Evolutionary conservation across 2,888 invertebrate genomes (phyloP).

Genomic region (Cephus rjabovi): DNA sequence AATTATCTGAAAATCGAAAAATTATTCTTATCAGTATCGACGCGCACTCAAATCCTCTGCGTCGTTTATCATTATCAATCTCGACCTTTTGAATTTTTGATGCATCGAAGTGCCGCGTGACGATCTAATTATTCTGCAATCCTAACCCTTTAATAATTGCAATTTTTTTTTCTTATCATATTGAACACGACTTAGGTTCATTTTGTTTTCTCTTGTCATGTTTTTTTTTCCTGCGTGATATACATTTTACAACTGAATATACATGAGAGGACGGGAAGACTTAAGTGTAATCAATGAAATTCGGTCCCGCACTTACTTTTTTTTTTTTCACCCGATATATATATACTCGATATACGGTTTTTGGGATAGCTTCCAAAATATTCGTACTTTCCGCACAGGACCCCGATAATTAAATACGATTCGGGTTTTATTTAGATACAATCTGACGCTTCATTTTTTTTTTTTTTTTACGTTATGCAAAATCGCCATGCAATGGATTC

Average conservation of each 20-base stretch:
- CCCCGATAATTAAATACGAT: no score
- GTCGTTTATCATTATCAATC: not conserved
- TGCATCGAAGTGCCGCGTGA: not conserved
- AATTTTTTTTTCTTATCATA: not conserved
- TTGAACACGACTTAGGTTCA: not conserved
- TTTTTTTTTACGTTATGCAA: not conserved
- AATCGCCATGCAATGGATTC: not conserved
- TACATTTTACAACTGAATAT: not conserved
- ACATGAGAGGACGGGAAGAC: not conserved
- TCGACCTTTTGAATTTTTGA: not conserved
- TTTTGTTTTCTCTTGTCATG: not conserved
- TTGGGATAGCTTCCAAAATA: not conserved
- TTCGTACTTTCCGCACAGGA: no score
- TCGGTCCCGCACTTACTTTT: not conserved
- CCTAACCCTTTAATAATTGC: not conserved
- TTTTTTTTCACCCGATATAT: not conserved
- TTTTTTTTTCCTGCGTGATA: not conserved
- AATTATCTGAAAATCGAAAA: not conserved
- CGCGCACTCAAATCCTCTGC: not conserved
- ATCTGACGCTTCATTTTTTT: no score
- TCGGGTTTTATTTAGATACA: no score
- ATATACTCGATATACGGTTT: not conserved
- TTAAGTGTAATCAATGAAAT: not conserved
- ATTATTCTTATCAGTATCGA: not conserved
- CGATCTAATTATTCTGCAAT: not conserved